These are phyloP conservation scores for Aethina tumida DNA, from an alignment of 1,140 invertebrate genomes.

Conservation along the genomic window DNA sequence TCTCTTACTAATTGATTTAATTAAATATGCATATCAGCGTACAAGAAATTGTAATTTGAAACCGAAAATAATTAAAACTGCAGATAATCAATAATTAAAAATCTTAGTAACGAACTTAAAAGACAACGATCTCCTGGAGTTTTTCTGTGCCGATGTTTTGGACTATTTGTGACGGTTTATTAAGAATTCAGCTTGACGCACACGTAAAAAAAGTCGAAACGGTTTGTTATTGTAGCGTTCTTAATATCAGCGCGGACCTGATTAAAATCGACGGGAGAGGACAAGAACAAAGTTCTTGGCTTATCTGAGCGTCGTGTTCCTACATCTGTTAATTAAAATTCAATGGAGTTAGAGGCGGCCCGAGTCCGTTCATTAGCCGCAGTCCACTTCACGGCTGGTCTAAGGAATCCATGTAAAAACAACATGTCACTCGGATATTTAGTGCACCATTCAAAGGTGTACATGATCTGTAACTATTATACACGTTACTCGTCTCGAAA, in stretches of 20 bases:
- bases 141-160: too few species aligned
- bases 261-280: conserved; percentile 3
- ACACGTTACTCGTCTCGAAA: too few species aligned
- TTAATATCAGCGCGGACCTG: conserved; percentile 3
- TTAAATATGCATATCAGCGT: too few species aligned
- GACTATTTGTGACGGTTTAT: too few species aligned
- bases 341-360: conserved; percentile 7
- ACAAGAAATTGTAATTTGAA: too few species aligned
- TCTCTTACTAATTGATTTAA: too few species aligned
- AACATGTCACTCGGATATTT: conserved; percentile 5
- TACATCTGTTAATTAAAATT: conserved; percentile 15
- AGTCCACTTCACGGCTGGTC: conserved; percentile 4
- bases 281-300: not conserved
- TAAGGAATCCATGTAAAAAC: conserved; percentile 8
- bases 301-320: conserved; percentile 4
- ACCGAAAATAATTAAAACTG: too few species aligned
- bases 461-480: too few species aligned
- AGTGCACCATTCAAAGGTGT: not conserved
- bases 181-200: too few species aligned
- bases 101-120: too few species aligned
- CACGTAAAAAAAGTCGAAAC: not conserved
- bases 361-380: conserved; percentile 9
- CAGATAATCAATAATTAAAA: too few species aligned
- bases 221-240: conserved; percentile 5
- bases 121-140: too few species aligned